Evolutionary conservation across 2,797 vertebrate genomes (phyloP).

Genomic region (Sebastes minor): DNA sequence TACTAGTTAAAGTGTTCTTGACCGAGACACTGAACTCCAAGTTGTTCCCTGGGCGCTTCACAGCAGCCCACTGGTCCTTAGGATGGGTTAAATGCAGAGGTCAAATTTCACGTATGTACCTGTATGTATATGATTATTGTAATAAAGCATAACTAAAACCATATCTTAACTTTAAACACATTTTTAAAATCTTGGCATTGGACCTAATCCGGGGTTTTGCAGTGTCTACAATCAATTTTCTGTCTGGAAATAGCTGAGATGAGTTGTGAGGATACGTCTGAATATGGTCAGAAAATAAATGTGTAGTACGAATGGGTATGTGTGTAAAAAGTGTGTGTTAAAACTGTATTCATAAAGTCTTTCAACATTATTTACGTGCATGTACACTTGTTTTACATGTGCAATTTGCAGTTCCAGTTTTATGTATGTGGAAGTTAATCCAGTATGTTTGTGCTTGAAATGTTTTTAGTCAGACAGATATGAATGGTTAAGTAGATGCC

Average conservation of each 20-base stretch:
- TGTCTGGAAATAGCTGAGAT: not conserved
- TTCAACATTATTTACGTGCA: not conserved
- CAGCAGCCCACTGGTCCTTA: accelerated
- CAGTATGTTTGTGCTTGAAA: not conserved
- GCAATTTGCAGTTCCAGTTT: not conserved
- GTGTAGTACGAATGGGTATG: not conserved
- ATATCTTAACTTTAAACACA: no score
- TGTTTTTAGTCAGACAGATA: not conserved
- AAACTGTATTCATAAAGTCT: not conserved
- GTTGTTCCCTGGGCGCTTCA: accelerated
- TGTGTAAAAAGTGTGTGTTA: not conserved
- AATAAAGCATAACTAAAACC: not conserved
- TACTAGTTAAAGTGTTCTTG: no score
- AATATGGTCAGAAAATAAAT: not conserved
- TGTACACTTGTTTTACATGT: not conserved
- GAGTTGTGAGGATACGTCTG: not conserved
- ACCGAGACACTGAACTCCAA: accelerated
- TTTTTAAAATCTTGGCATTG: not conserved
- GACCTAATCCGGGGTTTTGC: not conserved
- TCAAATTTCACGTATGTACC: no score
- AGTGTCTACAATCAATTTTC: not conserved
- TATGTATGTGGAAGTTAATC: not conserved
- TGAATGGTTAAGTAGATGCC: not conserved
- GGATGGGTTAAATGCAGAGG: no score
- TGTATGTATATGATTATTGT: no score